Evolutionary conservation across 2,797 vertebrate species (phyloP).

Genomic region (Trachops cirrhosus): DNA sequence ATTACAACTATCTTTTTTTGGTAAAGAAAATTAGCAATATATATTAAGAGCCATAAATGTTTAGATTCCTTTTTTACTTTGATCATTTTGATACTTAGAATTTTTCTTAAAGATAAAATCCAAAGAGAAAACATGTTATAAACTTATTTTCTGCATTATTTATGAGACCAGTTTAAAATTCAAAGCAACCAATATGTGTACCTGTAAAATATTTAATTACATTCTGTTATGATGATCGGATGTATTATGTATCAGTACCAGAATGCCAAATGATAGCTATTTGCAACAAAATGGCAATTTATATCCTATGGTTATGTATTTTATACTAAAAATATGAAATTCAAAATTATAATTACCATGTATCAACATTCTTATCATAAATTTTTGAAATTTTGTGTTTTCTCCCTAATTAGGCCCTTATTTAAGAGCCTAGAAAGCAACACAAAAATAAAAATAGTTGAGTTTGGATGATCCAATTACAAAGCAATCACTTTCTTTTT

Average conservation of each 20-base stretch:
- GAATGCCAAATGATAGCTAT: background rate
- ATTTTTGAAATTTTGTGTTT: background rate
- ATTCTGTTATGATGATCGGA: background rate
- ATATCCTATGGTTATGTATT: background rate
- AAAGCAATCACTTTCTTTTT: background rate
- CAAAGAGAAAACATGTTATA: background rate
- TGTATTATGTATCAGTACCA: background rate
- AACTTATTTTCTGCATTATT: background rate
- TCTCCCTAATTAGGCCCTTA: background rate
- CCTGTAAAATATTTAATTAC: background rate
- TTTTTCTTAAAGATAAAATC: background rate
- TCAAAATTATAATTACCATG: background rate
- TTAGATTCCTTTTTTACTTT: slow-evolving; percentile 35
- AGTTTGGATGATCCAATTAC: background rate
- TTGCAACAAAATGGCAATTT: background rate
- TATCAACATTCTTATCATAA: background rate
- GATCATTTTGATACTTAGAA: background rate
- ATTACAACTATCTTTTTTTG: background rate
- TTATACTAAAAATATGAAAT: slow-evolving; percentile 1
- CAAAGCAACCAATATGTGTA: background rate
- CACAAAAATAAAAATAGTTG: background rate
- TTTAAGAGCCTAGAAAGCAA: background rate
- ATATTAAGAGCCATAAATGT: background rate
- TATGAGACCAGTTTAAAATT: background rate
- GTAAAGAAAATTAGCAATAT: background rate